Evolutionary conservation across 2,888 invertebrate genomes (phyloP).

Genomic region (Pachycephus smyrnensis): DNA sequence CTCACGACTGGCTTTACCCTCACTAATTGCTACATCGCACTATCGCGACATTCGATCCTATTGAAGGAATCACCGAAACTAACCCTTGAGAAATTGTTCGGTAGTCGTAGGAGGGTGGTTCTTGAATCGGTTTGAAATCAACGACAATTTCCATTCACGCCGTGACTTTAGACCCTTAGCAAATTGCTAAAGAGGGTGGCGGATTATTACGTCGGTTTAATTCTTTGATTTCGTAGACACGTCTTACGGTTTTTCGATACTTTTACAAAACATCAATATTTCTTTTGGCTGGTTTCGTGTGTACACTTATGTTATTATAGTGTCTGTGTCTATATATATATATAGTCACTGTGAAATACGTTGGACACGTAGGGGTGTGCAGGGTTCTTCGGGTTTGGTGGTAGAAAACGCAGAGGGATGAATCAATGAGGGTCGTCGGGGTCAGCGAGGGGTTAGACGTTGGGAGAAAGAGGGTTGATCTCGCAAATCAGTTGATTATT

Average conservation of each 20-base stretch:
- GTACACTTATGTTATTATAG: too few relatives aligned
- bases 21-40: constrained; percentile 35
- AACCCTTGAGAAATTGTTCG: not conserved
- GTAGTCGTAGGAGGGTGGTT: not conserved
- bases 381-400: not conserved
- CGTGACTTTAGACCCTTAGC: not conserved
- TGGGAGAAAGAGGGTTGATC: not conserved
- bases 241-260: not conserved
- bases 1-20: constrained; percentile 28
- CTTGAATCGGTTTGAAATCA: not conserved
- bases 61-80: not conserved
- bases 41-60: not conserved
- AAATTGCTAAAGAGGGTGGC: not conserved
- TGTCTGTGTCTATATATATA: not conserved
- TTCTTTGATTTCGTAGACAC: not conserved
- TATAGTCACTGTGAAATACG: not conserved
- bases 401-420: not conserved
- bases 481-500: not conserved
- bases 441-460: not conserved
- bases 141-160: not conserved
- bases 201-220: not conserved
- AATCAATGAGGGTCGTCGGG: not conserved
- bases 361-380: not conserved
- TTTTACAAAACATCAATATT: too few relatives aligned
- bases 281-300: too few relatives aligned